Conservation (phyloP, 2,797 vertebrate genomes). For the Pagetopsis macropterus region DNA sequence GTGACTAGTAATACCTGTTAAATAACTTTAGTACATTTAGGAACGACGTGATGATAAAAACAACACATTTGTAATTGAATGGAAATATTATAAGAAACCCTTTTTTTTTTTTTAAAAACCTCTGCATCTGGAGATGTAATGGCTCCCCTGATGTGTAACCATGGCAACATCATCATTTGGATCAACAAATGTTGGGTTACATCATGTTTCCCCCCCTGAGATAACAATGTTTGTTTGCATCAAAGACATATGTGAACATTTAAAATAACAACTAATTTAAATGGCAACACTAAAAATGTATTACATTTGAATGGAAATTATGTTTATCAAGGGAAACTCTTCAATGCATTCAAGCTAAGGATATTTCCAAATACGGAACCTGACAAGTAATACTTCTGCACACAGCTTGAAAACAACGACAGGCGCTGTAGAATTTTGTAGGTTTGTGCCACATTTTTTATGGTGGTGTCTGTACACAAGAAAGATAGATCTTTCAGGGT, state of each 20-base stretch:
- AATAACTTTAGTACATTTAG: background rate
- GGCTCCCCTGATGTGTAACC: too few species aligned
- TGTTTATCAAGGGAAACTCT: background rate
- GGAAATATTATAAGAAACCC: too few species aligned
- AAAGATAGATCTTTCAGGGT: background rate
- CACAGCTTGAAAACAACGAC: slow-evolving; percentile 1
- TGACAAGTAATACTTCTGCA: background rate
- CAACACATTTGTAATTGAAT: background rate
- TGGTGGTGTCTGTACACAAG: slow-evolving; percentile 4
- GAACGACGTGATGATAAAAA: background rate
- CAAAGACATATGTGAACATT: too few species aligned
- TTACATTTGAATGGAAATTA: background rate
- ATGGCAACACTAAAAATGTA: too few species aligned
- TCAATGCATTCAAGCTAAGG: background rate
- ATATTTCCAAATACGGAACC: slow-evolving; percentile 12
- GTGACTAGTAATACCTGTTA: background rate
- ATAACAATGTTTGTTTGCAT: background rate
- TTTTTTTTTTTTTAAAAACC: too few species aligned
- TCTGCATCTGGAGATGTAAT: too few species aligned
- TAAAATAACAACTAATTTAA: background rate
- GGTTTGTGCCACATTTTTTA: slow-evolving; percentile 22
- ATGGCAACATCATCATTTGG: background rate
- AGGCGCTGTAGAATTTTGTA: background rate
- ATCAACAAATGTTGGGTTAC: background rate
- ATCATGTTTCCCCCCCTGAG: too few species aligned